Base-by-base conservation (phyloP, 2,888 invertebrate species). In the Machimus rusticus region DNA sequence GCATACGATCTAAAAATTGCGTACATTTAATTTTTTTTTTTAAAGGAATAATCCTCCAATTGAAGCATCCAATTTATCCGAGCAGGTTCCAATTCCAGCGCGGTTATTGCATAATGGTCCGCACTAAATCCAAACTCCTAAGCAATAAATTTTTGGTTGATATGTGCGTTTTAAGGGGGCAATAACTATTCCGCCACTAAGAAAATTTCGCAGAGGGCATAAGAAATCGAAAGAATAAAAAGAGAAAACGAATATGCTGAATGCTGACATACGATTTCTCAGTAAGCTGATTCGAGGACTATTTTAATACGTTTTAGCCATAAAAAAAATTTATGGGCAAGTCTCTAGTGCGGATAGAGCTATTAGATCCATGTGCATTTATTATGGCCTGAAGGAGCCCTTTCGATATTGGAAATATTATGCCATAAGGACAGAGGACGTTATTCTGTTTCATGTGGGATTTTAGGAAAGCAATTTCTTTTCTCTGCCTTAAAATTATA, bases 201-300 rank as follows among this genome's bases (percentile, higher is more conserved):
- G 78, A 43, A 78, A 39, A 28, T 23, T 14, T 78, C 78, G 28
- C 76, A 37, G n/a, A 66, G 23, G 66, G 12, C 66, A 66, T 66
- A 23, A 51, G 51, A 28, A 66, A 28, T 9, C 19, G 23, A 23
- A 66, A 19, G 66, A 66, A 78, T 37, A 37, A 43, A 78, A 78
- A 43, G 3, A n/a, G 43, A 78, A 78, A 78, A 23, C 1, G 66
- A 43, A 39, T 37, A 19, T 39, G 43, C 43, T 43, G 78, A 43
- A 78, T 78, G 78, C 78, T 78, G 78, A 78, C 78, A 78, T 78
- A 78, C 78, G 78, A 39, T 78, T 39, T 78, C 78, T 46, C 19
- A 37, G 76, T 34, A 34, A 76, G 37, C 76, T 34, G 76, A 76
- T 78, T 78, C 78, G 23, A 39, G 78, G 78, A 78, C 78, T 37